A percentile compares a stretch with the other conserved stretches of the same genome.
Conservation (phyloP, 2,113 vertebrate genomes). For the Rhagologus leucostigma region DNA sequence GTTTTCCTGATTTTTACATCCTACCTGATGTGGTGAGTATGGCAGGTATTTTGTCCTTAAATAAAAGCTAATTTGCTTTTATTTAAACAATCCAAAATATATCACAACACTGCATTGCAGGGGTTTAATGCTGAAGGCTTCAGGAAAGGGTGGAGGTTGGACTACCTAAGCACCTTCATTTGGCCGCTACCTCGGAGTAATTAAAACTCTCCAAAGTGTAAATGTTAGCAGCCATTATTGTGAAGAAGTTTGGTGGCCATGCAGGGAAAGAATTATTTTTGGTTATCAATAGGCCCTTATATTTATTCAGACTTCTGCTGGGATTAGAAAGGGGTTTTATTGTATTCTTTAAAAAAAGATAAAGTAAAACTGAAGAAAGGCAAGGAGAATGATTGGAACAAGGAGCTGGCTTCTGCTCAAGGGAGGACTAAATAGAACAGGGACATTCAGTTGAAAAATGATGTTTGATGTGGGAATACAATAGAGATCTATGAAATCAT, state of each 20-base stretch:
- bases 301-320: constrained; percentile 28
- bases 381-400: neutral
- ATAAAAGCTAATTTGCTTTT: neutral
- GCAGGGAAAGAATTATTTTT: neutral
- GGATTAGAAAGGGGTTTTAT: constrained; percentile 4
- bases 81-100: neutral
- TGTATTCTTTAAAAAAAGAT: neutral
- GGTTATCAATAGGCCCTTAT: neutral
- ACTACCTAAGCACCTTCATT: neutral
- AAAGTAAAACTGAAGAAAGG: constrained; percentile 11
- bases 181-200: neutral
- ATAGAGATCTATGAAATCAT: constrained; percentile 35
- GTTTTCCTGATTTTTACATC: constrained; percentile 87
- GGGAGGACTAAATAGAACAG: constrained; percentile 35
- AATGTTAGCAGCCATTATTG: neutral
- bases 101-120: neutral
- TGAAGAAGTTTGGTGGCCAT: neutral
- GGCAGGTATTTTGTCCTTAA: neutral
- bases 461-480: constrained; percentile 38
- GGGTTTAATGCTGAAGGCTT: neutral
- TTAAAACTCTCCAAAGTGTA: neutral
- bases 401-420: constrained; percentile 19
- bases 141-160: neutral
- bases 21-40: constrained; percentile 92
- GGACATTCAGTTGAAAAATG: constrained; percentile 42